Percentiles rank a stretch among this genome's conserved stretches.
These are phyloP conservation scores for Sacculina carcini DNA, from an alignment of 2,888 invertebrate species.

Conservation along the genomic window DNA sequence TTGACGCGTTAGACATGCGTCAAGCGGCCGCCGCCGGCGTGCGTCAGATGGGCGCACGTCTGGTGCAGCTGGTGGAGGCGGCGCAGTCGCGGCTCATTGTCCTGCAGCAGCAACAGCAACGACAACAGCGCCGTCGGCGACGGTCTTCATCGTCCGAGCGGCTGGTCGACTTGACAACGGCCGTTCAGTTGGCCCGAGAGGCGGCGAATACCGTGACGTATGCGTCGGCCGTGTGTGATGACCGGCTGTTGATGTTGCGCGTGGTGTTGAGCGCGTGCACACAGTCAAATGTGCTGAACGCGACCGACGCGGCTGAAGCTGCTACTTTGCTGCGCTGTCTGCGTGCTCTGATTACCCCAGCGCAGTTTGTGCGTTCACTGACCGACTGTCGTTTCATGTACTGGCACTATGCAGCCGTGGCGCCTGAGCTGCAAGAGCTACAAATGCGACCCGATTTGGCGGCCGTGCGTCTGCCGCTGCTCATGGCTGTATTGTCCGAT, in stretches of 20 bases:
- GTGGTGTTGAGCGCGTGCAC: slow-evolving; percentile 10
- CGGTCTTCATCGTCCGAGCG: slow-evolving; percentile 8
- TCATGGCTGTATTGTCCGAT: slow-evolving; percentile 1
- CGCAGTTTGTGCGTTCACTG: background rate
- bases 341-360: slow-evolving; percentile 11
- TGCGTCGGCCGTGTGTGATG: slow-evolving; percentile 11
- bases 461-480: slow-evolving; percentile 3
- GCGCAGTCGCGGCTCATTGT: background rate
- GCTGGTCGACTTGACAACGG: too few species aligned
- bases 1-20: slow-evolving; percentile 7
- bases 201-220: slow-evolving; percentile 13
- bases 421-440: slow-evolving; percentile 8
- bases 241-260: slow-evolving; percentile 9
- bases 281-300: background rate
- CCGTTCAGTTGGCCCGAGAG: slow-evolving; percentile 12
- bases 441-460: slow-evolving; percentile 4
- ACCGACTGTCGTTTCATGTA: slow-evolving; percentile 8
- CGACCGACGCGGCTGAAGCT: slow-evolving; percentile 10
- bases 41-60: slow-evolving; percentile 11
- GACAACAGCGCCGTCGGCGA: slow-evolving; percentile 5
- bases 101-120: background rate
- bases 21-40: slow-evolving; percentile 10
- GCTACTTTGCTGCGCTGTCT: slow-evolving; percentile 11
- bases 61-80: background rate
- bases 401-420: background rate